Evolutionary conservation across 2,888 invertebrate species (phyloP).

Genomic region (Andrena flavipes): DNA sequence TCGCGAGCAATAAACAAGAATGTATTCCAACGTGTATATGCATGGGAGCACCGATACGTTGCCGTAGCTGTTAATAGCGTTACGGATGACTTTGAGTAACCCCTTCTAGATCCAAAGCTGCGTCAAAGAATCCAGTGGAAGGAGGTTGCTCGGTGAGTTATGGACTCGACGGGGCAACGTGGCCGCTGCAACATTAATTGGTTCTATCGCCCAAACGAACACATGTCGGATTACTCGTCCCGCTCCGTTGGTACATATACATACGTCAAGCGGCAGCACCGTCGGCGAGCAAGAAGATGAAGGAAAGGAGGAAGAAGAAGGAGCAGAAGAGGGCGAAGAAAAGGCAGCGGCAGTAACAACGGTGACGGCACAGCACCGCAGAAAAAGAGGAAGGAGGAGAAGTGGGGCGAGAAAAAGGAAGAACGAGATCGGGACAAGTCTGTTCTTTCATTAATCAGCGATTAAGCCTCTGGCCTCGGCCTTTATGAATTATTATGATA

Average conservation of each 20-base stretch:
- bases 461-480: conserved; percentile 81
- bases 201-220: conserved; percentile 80
- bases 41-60: background rate
- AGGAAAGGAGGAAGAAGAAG: conserved; percentile 17
- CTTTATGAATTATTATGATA: conserved; percentile 84
- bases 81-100: conserved; percentile 27
- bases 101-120: conserved; percentile 51
- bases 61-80: conserved; percentile 9
- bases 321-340: conserved; percentile 38
- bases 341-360: conserved; percentile 21
- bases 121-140: conserved; percentile 52
- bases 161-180: conserved; percentile 74
- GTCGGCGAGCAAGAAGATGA: conserved; percentile 46
- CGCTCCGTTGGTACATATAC: conserved; percentile 69
- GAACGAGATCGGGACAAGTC: conserved; percentile 77
- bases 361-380: conserved; percentile 33
- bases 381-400: conserved; percentile 42
- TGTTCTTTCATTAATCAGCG: conserved; percentile 83
- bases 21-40: background rate
- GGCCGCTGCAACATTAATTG: conserved; percentile 80
- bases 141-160: conserved; percentile 69
- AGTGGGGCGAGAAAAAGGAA: conserved; percentile 69
- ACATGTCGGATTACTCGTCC: conserved; percentile 79
- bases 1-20: background rate
- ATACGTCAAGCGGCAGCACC: conserved; percentile 66